Evolutionary conservation across 2,797 vertebrate genomes (phyloP).

Genomic region (Coregonus sp.): DNA sequence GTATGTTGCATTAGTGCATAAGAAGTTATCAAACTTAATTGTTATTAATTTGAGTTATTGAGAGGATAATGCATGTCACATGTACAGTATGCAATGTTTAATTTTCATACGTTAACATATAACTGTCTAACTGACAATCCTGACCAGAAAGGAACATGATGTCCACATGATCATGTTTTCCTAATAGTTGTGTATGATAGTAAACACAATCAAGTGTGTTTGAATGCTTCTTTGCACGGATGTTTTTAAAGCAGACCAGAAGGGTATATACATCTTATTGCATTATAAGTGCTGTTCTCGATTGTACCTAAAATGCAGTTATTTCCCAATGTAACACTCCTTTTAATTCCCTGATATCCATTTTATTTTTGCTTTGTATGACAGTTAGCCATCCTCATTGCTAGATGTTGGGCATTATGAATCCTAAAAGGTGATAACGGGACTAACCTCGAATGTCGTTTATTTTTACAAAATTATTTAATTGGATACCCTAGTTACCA

Average conservation of each 20-base stretch:
- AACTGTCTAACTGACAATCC: too few species aligned
- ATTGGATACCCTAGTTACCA: background rate
- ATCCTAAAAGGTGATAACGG: background rate
- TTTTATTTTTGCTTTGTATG: too few species aligned
- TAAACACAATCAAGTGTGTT: background rate
- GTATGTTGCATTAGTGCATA: constrained; percentile 36
- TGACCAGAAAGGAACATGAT: background rate
- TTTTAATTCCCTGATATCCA: background rate
- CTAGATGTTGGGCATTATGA: background rate
- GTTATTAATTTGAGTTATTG: constrained; percentile 20
- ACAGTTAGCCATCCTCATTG: too few species aligned
- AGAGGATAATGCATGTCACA: too few species aligned
- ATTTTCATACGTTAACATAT: too few species aligned
- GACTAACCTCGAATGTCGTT: background rate
- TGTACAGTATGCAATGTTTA: too few species aligned
- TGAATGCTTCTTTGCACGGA: constrained; percentile 22
- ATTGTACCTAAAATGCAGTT: background rate
- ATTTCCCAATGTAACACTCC: background rate
- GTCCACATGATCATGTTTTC: background rate
- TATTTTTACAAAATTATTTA: background rate
- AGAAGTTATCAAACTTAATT: background rate
- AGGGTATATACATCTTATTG: background rate
- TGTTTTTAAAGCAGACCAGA: constrained; percentile 2
- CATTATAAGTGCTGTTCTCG: background rate
- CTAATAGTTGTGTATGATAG: too few species aligned